Percentiles rank a stretch among this genome's conserved stretches.
These are phyloP conservation scores for Eurystomus gularis DNA, from an alignment of 2,113 vertebrate species.

Conservation along the genomic window DNA sequence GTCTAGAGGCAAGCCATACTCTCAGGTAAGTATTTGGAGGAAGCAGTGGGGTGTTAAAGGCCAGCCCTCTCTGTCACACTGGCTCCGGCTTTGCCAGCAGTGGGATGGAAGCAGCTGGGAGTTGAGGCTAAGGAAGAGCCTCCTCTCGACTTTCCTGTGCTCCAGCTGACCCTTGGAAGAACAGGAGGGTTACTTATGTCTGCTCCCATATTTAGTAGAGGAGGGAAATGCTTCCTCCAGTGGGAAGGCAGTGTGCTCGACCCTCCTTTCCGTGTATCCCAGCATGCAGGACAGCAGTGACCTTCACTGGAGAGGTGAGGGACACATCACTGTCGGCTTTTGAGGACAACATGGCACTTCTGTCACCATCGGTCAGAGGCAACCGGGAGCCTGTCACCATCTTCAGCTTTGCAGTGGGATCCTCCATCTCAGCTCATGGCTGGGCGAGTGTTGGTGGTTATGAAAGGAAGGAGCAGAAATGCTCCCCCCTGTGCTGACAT, in stretches of 20 bases:
- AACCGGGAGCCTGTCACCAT: accelerated
- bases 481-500: not conserved
- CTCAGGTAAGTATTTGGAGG: not conserved
- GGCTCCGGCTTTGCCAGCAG: not conserved
- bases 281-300: not conserved
- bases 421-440: accelerated
- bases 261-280: not conserved
- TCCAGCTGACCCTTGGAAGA: not conserved
- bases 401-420: not conserved
- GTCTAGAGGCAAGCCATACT: accelerated
- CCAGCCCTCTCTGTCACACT: accelerated
- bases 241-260: not conserved
- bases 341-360: not conserved
- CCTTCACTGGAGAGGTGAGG: not conserved
- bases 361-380: not conserved
- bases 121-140: not conserved
- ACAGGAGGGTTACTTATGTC: not conserved
- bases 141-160: not conserved
- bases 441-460: not conserved
- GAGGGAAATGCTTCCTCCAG: not conserved
- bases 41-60: not conserved
- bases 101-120: not conserved
- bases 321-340: not conserved
- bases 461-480: not conserved
- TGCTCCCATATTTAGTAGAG: not conserved